phyloP scores from a whole-genome alignment of 2,888 invertebrate species.

The Lingula anatina region DNA sequence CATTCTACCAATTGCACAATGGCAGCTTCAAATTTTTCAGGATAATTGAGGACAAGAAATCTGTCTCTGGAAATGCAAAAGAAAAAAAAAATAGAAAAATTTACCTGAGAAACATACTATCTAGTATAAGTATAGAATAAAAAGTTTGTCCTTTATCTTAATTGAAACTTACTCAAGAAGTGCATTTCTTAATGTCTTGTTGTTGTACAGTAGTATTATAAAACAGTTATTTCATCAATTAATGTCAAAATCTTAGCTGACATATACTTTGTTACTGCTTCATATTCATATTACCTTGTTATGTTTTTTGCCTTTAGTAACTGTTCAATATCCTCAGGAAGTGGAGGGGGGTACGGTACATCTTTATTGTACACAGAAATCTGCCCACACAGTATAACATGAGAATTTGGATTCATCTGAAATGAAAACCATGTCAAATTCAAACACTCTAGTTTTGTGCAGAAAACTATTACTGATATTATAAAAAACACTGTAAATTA shows the following conservation, averaged over 20 bases:
- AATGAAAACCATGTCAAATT: constrained; percentile 3
- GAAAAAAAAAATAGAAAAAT: background rate
- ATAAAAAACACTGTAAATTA: too few relatives aligned
- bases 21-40: constrained; percentile 38
- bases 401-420: constrained; percentile 45
- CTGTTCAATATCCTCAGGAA: constrained; percentile 28
- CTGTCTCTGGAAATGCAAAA: constrained; percentile 36
- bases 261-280: too few relatives aligned
- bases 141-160: too few relatives aligned
- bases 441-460: too few relatives aligned
- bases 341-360: constrained; percentile 50
- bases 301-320: constrained; percentile 32
- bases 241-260: too few relatives aligned
- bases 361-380: constrained; percentile 52
- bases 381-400: constrained; percentile 52
- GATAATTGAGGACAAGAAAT: constrained; percentile 46
- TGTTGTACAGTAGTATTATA: too few relatives aligned
- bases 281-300: constrained; percentile 35
- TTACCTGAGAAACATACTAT: background rate
- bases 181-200: too few relatives aligned
- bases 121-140: too few relatives aligned
- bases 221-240: too few relatives aligned
- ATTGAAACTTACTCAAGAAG: too few relatives aligned
- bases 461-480: too few relatives aligned
- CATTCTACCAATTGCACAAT: constrained; percentile 34